Conservation (phyloP, 1,140 invertebrate species). For the Drosophila athabasca region DNA sequence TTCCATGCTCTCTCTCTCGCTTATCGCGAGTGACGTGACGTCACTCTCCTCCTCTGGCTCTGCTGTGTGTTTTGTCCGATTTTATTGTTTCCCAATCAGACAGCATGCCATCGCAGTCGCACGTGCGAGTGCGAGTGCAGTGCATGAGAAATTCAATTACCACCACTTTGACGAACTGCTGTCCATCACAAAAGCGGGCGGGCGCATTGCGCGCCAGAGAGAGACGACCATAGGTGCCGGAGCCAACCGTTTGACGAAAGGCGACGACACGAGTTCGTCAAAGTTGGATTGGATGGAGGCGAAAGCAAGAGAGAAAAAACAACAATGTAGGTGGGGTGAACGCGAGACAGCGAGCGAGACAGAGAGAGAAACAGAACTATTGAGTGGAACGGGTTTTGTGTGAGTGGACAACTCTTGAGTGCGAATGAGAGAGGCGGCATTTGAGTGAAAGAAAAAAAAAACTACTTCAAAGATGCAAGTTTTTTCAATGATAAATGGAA, state of each 20-base stretch:
- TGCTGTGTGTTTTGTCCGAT: slow-evolving; percentile 24
- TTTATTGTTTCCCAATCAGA: slow-evolving; percentile 71
- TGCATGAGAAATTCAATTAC: slow-evolving; percentile 67
- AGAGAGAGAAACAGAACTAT: slow-evolving; percentile 13
- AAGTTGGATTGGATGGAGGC: slow-evolving; percentile 49
- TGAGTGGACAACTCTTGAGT: slow-evolving; percentile 42
- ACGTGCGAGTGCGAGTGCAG: slow-evolving; percentile 10
- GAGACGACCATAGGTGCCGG: slow-evolving; percentile 59
- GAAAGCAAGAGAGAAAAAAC: slow-evolving; percentile 39
- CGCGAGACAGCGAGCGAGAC: slow-evolving; percentile 35
- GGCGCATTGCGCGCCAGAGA: slow-evolving; percentile 32
- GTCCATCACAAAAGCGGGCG: slow-evolving; percentile 62
- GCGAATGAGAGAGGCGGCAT: slow-evolving; percentile 7
- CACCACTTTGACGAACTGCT: slow-evolving; percentile 82
- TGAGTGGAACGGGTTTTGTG: slow-evolving; percentile 52
- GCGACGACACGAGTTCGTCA: slow-evolving; percentile 81
- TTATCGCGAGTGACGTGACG: slow-evolving; percentile 40
- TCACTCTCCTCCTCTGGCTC: slow-evolving; percentile 37
- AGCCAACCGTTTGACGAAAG: slow-evolving; percentile 63
- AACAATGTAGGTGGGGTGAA: slow-evolving; percentile 46
- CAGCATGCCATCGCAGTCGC: slow-evolving; percentile 55
- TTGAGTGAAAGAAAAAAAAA: slow-evolving; percentile 32
- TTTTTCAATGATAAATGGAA: too few species aligned
- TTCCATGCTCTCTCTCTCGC: slow-evolving; percentile 2
- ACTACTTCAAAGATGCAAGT: too few species aligned